A percentile compares a stretch with the other conserved stretches of the same genome.
Evolutionary conservation across 2,113 vertebrate genomes (phyloP).

Genomic region (Talpa occidentalis): DNA sequence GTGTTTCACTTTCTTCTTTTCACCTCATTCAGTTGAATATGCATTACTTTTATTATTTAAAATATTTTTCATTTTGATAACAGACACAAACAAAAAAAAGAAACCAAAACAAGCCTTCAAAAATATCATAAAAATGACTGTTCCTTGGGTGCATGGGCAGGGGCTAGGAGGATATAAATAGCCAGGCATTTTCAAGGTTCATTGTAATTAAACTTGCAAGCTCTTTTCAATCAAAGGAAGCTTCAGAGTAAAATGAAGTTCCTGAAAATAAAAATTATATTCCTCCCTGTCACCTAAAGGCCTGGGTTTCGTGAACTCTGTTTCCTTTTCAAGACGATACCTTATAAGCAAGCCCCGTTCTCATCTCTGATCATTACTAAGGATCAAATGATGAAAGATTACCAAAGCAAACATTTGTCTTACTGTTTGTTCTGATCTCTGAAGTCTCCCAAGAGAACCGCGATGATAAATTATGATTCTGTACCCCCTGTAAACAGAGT

Average conservation of each 20-base stretch:
- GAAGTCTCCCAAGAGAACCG: slow-evolving; percentile 1
- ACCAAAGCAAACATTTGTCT: slow-evolving; percentile 27
- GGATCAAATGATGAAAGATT: slow-evolving; percentile 34
- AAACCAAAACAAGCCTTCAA: slow-evolving; percentile 1
- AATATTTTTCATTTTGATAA: slow-evolving; percentile 7
- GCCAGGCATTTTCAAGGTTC: neutral
- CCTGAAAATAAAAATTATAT: neutral
- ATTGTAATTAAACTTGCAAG: neutral
- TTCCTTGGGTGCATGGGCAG: neutral
- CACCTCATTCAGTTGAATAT: neutral
- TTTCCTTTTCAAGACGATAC: neutral
- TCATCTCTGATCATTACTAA: neutral
- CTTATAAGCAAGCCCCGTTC: neutral
- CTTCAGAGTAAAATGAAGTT: slow-evolving; percentile 25
- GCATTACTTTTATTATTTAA: neutral
- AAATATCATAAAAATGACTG: slow-evolving; percentile 5
- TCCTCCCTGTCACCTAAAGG: neutral
- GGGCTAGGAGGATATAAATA: neutral
- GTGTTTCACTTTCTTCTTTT: neutral
- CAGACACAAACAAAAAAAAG: slow-evolving; percentile 3
- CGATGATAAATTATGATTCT: slow-evolving; percentile 15
- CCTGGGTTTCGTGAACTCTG: neutral
- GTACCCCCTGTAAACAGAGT: neutral
- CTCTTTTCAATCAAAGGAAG: neutral
- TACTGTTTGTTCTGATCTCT: neutral